phyloP scores from a whole-genome alignment of 1,140 invertebrate genomes.

The Mamestra configurata region DNA sequence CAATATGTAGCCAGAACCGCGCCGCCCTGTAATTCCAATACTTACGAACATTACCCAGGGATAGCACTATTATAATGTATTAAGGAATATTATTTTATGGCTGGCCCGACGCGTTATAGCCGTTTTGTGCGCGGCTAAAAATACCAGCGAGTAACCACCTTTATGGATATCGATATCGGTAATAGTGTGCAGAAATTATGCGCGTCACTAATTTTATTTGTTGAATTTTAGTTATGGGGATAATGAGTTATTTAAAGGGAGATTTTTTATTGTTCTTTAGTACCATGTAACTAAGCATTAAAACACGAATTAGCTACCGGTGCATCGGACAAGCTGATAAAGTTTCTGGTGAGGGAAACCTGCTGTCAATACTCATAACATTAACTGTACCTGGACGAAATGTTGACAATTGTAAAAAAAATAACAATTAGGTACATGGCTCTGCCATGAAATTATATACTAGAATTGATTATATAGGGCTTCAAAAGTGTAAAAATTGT shows the following conservation, averaged over 20 bases:
- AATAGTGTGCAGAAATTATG: conserved; percentile 30
- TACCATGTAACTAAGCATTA: no score
- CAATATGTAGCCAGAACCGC: conserved; percentile 73
- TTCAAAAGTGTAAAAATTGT: no score
- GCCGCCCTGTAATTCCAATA: conserved; percentile 87
- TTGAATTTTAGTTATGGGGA: conserved; percentile 4
- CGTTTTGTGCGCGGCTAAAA: conserved; percentile 78
- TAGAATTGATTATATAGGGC: no score
- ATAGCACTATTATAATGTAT: conserved; percentile 88
- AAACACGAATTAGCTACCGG: no score
- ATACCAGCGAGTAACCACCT: conserved; percentile 71
- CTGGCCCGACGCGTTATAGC: conserved; percentile 76
- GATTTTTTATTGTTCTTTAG: background rate
- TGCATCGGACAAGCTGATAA: no score
- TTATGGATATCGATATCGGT: conserved; percentile 56
- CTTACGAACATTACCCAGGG: conserved; percentile 85
- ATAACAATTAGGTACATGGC: no score
- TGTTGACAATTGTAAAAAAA: no score
- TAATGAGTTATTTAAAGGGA: conserved; percentile 7
- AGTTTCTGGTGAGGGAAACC: no score
- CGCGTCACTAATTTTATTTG: conserved; percentile 44
- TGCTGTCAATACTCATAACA: no score
- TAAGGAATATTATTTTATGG: conserved; percentile 88
- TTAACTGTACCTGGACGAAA: no score
- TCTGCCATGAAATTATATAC: no score